Conservation (phyloP, 1,140 invertebrate genomes). For the Arctopsyche grandis region DNA sequence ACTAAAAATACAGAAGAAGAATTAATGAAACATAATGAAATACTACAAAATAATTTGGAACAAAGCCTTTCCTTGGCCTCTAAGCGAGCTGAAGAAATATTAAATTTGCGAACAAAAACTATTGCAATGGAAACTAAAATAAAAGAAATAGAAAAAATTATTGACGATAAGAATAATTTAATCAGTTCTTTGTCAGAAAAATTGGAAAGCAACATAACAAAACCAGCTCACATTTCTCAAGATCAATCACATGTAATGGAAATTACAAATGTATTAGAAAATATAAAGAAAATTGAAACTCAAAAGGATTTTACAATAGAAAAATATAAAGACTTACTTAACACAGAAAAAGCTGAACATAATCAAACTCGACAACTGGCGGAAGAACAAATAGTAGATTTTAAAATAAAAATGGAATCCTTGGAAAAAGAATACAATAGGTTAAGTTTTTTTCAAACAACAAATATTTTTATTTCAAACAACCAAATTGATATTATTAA, state of each 20-base stretch:
- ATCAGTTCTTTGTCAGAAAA: slow-evolving; percentile 55
- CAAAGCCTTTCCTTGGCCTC: slow-evolving; percentile 54
- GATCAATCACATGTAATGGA: slow-evolving; percentile 56
- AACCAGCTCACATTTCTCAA: slow-evolving; percentile 53
- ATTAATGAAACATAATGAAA: slow-evolving; percentile 19
- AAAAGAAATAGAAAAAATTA: slow-evolving; percentile 55
- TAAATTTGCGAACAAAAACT: slow-evolving; percentile 56
- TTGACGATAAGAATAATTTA: slow-evolving; percentile 57
- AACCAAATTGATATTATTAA: slow-evolving; percentile 8
- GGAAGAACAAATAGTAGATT: slow-evolving; percentile 57
- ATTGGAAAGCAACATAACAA: slow-evolving; percentile 50
- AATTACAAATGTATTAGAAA: slow-evolving; percentile 56
- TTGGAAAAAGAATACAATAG: slow-evolving; percentile 59
- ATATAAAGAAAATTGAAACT: slow-evolving; percentile 60
- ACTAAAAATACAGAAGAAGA: background rate
- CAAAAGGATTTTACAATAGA: slow-evolving; percentile 60
- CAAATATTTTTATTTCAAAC: slow-evolving; percentile 34
- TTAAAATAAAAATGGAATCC: slow-evolving; percentile 58
- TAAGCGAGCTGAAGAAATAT: slow-evolving; percentile 56
- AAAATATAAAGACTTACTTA: slow-evolving; percentile 62
- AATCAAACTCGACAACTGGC: slow-evolving; percentile 54
- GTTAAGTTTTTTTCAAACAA: slow-evolving; percentile 55
- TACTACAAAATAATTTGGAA: slow-evolving; percentile 52
- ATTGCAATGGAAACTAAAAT: slow-evolving; percentile 55
- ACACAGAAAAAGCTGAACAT: slow-evolving; percentile 61